These are phyloP conservation scores for Bucco capensis DNA, from an alignment of 2,113 vertebrate genomes.

Conservation along the genomic window DNA sequence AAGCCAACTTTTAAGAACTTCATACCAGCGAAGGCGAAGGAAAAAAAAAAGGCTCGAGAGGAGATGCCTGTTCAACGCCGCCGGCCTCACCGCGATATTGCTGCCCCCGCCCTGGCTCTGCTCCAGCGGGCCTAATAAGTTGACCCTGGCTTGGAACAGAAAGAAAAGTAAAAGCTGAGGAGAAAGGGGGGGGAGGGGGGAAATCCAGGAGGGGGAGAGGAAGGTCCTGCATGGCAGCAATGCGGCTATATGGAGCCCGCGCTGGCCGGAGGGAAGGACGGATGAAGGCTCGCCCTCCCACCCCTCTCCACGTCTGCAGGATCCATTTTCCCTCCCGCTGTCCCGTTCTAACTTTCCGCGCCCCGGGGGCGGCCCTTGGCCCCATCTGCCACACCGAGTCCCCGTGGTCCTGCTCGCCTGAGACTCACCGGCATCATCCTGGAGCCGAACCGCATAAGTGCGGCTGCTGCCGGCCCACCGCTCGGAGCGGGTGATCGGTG, in stretches of 20 bases:
- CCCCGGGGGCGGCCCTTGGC: neutral
- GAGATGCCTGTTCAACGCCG: too few relatives aligned
- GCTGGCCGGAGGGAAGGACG: neutral
- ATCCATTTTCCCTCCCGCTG: neutral
- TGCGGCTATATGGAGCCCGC: neutral
- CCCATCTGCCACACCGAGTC: neutral
- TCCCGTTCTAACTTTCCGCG: neutral
- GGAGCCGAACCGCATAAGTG: slow-evolving; percentile 87
- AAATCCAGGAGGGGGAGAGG: neutral
- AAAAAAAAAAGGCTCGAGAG: neutral
- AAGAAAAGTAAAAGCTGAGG: neutral
- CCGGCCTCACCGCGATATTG: too few relatives aligned
- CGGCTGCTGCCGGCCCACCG: neutral
- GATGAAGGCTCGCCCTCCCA: neutral
- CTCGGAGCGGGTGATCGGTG: neutral
- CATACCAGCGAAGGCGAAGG: too few relatives aligned
- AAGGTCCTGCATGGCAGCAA: neutral
- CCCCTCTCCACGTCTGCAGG: neutral
- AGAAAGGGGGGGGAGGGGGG: too few relatives aligned
- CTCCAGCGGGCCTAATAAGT: slow-evolving; percentile 4
- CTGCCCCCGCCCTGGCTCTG: neutral
- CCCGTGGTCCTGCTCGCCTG: neutral
- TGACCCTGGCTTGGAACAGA: neutral
- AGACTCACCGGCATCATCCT: slow-evolving; percentile 95
- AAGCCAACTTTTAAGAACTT: neutral